Base-by-base conservation (phyloP, 2,797 vertebrate genomes). In the Euthynnus affinis region DNA sequence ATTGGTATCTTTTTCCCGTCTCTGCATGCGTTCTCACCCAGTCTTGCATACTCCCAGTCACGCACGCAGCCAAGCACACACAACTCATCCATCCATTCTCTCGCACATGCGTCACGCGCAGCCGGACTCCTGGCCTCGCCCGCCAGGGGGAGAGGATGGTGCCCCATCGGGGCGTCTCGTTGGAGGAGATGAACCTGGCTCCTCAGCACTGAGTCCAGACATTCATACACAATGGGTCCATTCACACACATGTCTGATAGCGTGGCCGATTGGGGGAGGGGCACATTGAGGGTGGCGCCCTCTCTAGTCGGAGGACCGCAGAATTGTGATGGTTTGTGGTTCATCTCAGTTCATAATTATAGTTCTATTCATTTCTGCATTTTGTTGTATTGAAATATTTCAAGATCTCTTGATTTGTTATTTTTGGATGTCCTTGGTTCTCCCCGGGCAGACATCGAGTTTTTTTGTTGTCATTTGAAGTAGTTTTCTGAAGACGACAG, bases 11-110 rank as follows among this genome's bases (percentile, higher is more conserved):
- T 83, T 88, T 87, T 80, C 76, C 87, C 72, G 49, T 87, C 92
- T 90, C 96, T 95, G 96, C 97, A 97, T 96, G 96, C 96, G 95
- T 95, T 96, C 96, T 96, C 96, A 97, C 94, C 96, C 96, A 96
- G 95, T 80, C 93, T 91, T 58, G 88, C 93, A 93, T 88, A 91
- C 92, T 92, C 85, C 89, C 94, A 95, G 88, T 92, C 94, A 92
- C 91, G 89, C 93, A 86, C 89, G 76, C 92, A 89, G 90, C 88
- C 92, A 95, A 87, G 90, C 96, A 97, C 96, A 97, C 95, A 95
- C 96, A 96, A 94, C 89, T 90, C 91, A 92, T 92, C 91, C 93
- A 86, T 93, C 92, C 94, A 94, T 85, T 93, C 93, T 94, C 93
- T 94, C 91, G 92, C 94, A 94, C 95, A 95, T 89, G 91, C 90